These are phyloP conservation scores for Paraescarpia echinospica DNA, from an alignment of 1,140 invertebrate species.

Conservation along the genomic window DNA sequence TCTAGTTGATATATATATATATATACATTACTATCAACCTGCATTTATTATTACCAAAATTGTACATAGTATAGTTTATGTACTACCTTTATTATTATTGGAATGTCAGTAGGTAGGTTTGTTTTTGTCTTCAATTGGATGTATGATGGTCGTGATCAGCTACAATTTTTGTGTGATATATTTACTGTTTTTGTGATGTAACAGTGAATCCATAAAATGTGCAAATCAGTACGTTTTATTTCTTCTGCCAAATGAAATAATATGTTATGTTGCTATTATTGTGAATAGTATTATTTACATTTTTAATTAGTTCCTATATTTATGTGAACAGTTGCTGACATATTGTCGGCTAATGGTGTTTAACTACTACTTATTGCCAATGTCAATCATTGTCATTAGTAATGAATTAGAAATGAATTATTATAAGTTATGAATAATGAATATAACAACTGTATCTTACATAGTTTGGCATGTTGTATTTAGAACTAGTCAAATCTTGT, in stretches of 20 bases:
- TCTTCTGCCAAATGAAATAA: neutral
- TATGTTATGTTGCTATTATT: neutral
- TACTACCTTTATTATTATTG: neutral
- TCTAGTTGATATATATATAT: neutral
- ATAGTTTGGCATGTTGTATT: no score
- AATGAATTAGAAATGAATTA: no score
- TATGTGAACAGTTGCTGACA: neutral
- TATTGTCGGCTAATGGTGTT: neutral
- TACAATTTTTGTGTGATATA: no score
- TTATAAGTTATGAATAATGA: no score
- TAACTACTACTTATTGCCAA: neutral
- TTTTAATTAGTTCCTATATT: neutral
- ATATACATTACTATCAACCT: neutral
- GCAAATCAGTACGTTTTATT: no score
- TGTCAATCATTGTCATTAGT: neutral
- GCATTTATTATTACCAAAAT: neutral
- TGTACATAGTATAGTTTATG: neutral
- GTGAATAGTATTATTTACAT: neutral
- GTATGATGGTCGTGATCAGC: no score
- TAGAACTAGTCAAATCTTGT: no score
- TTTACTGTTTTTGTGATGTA: no score
- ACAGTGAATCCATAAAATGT: no score
- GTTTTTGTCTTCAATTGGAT: no score
- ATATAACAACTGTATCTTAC: no score
- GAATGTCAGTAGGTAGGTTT: no score